These are phyloP conservation scores for Tachystola acroxantha DNA, from an alignment of 2,888 invertebrate genomes.

Conservation along the genomic window DNA sequence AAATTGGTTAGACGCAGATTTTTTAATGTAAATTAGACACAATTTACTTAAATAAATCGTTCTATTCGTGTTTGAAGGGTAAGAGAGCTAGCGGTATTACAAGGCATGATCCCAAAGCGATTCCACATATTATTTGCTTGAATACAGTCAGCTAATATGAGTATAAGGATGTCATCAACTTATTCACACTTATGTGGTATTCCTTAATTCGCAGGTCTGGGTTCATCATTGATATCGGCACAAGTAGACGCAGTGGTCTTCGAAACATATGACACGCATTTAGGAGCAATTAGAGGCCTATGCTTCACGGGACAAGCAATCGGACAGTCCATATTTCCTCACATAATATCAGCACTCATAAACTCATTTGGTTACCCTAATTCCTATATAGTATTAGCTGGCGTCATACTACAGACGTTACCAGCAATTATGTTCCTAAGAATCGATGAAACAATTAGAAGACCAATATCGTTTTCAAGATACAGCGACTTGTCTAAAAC, in stretches of 20 bases:
- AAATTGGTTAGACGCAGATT: too few species aligned
- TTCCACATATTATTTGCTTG: too few species aligned
- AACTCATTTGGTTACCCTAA: constrained; percentile 53
- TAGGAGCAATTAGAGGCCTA: constrained; percentile 52
- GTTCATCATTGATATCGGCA: constrained; percentile 63
- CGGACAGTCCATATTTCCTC: constrained; percentile 64
- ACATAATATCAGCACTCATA: constrained; percentile 56
- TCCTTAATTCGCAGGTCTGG: constrained; percentile 44
- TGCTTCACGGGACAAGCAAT: constrained; percentile 66
- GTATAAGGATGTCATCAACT: too few species aligned
- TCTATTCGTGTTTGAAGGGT: too few species aligned
- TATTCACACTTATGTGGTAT: too few species aligned
- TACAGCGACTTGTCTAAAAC: constrained; percentile 58
- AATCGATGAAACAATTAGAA: constrained; percentile 40
- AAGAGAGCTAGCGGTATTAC: too few species aligned
- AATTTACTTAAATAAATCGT: too few species aligned
- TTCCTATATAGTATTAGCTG: constrained; percentile 54
- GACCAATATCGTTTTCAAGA: constrained; percentile 51
- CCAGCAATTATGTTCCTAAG: constrained; percentile 58
- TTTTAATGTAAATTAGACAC: too few species aligned
- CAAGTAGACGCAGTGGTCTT: constrained; percentile 69
- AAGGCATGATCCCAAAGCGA: too few species aligned
- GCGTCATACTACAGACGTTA: constrained; percentile 59
- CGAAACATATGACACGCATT: constrained; percentile 63
- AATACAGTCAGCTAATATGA: too few species aligned